Evolutionary conservation across 2,113 vertebrate species (phyloP), one percentile per base, ranked within the genome.

Genomic region (Irena cyanogastra): DNA sequence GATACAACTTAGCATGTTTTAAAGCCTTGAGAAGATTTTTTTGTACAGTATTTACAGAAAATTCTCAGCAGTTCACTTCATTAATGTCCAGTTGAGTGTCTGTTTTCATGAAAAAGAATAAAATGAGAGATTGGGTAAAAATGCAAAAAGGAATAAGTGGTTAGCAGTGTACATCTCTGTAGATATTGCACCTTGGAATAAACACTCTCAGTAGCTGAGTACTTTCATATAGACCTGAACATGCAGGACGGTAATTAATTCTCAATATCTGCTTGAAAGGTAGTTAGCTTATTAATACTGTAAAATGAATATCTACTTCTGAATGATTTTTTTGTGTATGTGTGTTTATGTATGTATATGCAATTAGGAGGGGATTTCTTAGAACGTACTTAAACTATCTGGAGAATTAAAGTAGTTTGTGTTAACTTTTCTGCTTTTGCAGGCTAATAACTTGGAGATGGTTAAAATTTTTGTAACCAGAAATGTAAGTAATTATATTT

Each of bases 381-480:
- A 68, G 31, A 64, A 17, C 3, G 3, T 28, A 21, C 13, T 85
- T 83, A 66, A 77, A 37, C 11, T 65, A 5, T 68, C 21, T 59
- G 75, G 13, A 79, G 63, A 86, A 65, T 19, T 59, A n/a, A 78
- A 50, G 24, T 41, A 21, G 1, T 54, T 65, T 90, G 42, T 81
- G 26, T 37, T 77, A 22, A 71, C 39, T 83, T 92, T 61, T 83
- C 61, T 84, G 3, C 26, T 57, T 87, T 82, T 87, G 8, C 80
- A 96, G 97, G 56, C 63, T 28, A 80, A 76, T 71, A 85, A 77
- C 54, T 83, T 75, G 26, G 89, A 94, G 37, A 28, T 90, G 16
- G 42, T 89, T 89, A 65, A 90, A 90, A 96, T 77, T 47, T 54
- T 83, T 83, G 94, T 97, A 82, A 86, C 69, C 66, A 81, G 74